Base-by-base conservation (phyloP, 1,140 invertebrate genomes). In the Drosophila sproati region DNA sequence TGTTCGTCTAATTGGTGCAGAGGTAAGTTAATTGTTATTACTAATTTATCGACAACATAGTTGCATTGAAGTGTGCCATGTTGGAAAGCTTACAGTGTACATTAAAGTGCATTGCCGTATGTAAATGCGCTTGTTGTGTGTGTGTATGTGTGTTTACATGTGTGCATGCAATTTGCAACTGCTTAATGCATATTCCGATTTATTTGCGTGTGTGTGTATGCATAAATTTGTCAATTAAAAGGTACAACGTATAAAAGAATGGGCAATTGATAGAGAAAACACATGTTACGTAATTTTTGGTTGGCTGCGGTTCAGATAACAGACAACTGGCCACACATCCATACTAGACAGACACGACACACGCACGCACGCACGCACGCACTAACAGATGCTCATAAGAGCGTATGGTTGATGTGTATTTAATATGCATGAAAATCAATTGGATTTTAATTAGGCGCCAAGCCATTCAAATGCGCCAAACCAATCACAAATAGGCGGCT, bases 1-100 rank as follows among this genome's bases (percentile, higher is more conserved):
- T 45, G 73, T 87, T 45, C 91, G 91, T 77, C 76, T 92, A 52
- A 79, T 92, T 78, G 82, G 91, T 43, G 71, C 83, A 62, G 81
- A 92, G 87, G 91, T 92, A 47, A 92, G 91, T 45, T 1, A 5
- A 57, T 10, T 45, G 8, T 28, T 59, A 68, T 32, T 29, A 34
- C 4, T 7, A 5, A 47, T 39, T 47, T 54, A 47, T 52, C 60
- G 57, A 60, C 48, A 60, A 60, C 32, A 29, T 6, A 41, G 20
- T 31, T 4, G 39, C 3, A 43, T 3, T 0, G 10, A 41, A 41
- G 6, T 3, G 43, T 5, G 55, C 34, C 66, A 45, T 66, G 69
- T 51, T 64, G 50, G n/a, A 48, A 50, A 55, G 29, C 5, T 4
- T 52, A 8, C 3, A 5, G 8, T 12, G 7, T 50, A 47, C 32